phyloP scores from a whole-genome alignment of 2,113 vertebrate species.

The Cinclus mexicanus region DNA sequence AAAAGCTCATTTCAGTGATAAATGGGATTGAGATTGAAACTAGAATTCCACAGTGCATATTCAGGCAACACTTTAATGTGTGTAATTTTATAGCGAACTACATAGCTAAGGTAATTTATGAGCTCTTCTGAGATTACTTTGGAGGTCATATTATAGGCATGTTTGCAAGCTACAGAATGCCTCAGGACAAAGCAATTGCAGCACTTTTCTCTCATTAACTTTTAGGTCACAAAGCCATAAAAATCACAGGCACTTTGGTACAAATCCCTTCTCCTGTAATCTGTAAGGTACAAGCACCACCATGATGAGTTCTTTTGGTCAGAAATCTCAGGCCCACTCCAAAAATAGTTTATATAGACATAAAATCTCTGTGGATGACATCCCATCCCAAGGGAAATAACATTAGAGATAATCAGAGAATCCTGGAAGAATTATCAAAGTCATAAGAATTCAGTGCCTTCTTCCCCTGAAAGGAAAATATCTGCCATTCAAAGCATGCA shows the following conservation, averaged over 20 bases:
- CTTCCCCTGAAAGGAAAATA: not conserved
- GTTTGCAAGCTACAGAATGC: not conserved
- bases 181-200: not conserved
- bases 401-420: not conserved
- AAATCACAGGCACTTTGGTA: not conserved
- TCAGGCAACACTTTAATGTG: not conserved
- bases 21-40: not conserved
- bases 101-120: not conserved
- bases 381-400: not conserved
- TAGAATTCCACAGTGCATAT: not conserved
- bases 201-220: not conserved
- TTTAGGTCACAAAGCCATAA: not conserved
- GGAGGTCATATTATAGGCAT: not conserved
- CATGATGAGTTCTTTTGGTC: not conserved
- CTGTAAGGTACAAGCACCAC: not conserved
- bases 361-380: not conserved
- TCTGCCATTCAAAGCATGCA: not conserved
- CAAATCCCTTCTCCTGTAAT: not conserved
- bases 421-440: not conserved
- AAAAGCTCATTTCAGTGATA: not conserved
- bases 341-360: not conserved
- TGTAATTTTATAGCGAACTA: not conserved
- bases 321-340: not conserved
- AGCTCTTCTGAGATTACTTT: not conserved
- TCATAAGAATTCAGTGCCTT: not conserved